Conservation (phyloP, 2,888 invertebrate genomes). For the Patella caerulea region DNA sequence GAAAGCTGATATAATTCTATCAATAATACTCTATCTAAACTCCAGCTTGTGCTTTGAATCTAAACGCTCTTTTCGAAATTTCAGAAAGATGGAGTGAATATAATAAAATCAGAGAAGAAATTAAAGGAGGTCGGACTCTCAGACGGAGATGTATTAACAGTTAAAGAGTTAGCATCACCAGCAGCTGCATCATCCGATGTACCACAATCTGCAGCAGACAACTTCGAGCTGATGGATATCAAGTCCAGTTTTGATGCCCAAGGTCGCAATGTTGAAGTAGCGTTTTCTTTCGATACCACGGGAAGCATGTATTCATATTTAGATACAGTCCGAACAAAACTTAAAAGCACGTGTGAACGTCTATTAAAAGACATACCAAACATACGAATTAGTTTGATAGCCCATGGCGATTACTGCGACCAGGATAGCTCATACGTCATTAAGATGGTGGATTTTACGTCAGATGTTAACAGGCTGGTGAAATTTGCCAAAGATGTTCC, state of each 20-base stretch:
- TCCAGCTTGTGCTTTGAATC: too few relatives aligned
- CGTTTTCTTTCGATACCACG: constrained; percentile 69
- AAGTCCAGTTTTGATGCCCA: constrained; percentile 54
- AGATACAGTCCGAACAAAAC: constrained; percentile 50
- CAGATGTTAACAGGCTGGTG: constrained; percentile 54
- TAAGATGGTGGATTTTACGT: constrained; percentile 54
- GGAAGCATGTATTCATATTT: constrained; percentile 66
- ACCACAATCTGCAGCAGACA: neutral
- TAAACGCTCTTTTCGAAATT: too few relatives aligned
- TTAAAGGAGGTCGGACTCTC: constrained; percentile 35
- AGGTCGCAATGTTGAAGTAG: constrained; percentile 61
- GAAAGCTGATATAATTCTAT: too few relatives aligned
- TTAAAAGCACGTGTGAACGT: constrained; percentile 51
- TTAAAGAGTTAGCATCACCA: neutral
- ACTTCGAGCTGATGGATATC: constrained; percentile 39
- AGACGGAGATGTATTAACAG: constrained; percentile 22
- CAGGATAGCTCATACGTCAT: constrained; percentile 47
- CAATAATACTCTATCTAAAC: too few relatives aligned
- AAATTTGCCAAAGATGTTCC: constrained; percentile 52
- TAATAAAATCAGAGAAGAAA: constrained; percentile 7
- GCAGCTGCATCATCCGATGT: neutral
- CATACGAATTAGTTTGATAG: constrained; percentile 64
- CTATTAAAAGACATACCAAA: constrained; percentile 59
- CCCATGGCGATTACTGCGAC: constrained; percentile 68
- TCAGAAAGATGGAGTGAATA: constrained; percentile 14